Base-by-base conservation (phyloP, 2,797 vertebrate species). In the Chaenodraco wilsoni region DNA sequence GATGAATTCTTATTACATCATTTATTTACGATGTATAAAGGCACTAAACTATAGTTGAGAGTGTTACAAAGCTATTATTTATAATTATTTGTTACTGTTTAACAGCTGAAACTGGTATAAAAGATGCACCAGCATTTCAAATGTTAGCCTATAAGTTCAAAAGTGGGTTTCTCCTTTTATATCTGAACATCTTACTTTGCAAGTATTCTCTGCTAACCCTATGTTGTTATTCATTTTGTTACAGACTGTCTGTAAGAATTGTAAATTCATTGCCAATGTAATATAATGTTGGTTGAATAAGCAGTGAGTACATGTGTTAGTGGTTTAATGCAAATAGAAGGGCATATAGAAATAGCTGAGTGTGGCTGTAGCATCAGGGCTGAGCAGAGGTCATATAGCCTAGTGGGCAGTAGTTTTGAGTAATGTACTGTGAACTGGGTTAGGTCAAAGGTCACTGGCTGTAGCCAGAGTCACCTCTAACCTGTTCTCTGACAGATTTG, bases 391-490 rank as follows among this genome's bases (percentile, higher is more conserved):
- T 83, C 69, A 69, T 40, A 0, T 1, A 50, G 73, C 72, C 58
- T 6, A 9, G 69, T 23, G 75, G 59, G 71, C 56, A 9, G 74
- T 49, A 56, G 69, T 63, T 79, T 60, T 82, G 86, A 86, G 74
- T 85, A 83, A 88, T 84, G 78, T 76, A 71, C 55, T 51, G 67
- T 70, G 81, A 79, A 79, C 69, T 76, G 65, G 83, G 68, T 70
- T 21, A 23, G 80, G 83, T 80, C 80, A 85, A 48, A 87, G 84
- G 79, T 68, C 5, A 60, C 44, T 9, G 33, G 70, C 76, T 72
- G 63, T 17, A 46, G 64, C 74, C 65, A 75, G 50, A 46, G 50
- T 72, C 27, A 87, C 88, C 87, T 84, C 68, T 63, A 48, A 81
- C 76, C 87, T 77, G 54, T 61, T 76, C 74, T 74, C 59, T 65